phyloP scores from a whole-genome alignment of 2,113 vertebrate species.

The Pionites leucogaster region DNA sequence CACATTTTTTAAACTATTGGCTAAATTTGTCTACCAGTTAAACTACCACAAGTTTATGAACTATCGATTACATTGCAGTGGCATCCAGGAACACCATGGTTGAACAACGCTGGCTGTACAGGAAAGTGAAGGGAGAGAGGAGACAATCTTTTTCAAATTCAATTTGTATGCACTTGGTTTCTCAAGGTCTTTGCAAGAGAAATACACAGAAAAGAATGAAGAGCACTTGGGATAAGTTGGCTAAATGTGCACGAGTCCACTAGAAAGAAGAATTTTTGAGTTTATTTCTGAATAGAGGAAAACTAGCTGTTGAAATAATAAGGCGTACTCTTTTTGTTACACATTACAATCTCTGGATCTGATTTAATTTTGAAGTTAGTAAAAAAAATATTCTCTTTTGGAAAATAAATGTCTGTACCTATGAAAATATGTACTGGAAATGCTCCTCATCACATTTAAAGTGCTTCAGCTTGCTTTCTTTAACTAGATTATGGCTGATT shows the following conservation, averaged over 20 bases:
- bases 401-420: background rate
- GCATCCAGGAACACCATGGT: background rate
- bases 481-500: background rate
- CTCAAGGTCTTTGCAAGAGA: background rate
- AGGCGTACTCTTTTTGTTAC: background rate
- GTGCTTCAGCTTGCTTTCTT: background rate
- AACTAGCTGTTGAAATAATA: background rate
- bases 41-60: background rate
- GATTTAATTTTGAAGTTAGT: background rate
- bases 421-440: background rate
- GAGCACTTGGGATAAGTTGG: background rate
- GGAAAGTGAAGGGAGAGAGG: background rate
- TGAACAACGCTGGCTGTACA: background rate
- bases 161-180: conserved; percentile 10
- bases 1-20: too few relatives aligned
- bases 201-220: background rate
- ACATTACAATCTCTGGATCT: background rate
- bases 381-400: background rate
- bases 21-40: background rate
- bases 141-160: background rate
- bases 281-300: background rate
- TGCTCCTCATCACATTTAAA: background rate
- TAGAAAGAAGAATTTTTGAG: background rate
- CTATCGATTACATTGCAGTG: background rate
- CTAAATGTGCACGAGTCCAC: background rate